Conservation (phyloP, 23 tunicate genomes). For the Pegea sp. region DNA sequence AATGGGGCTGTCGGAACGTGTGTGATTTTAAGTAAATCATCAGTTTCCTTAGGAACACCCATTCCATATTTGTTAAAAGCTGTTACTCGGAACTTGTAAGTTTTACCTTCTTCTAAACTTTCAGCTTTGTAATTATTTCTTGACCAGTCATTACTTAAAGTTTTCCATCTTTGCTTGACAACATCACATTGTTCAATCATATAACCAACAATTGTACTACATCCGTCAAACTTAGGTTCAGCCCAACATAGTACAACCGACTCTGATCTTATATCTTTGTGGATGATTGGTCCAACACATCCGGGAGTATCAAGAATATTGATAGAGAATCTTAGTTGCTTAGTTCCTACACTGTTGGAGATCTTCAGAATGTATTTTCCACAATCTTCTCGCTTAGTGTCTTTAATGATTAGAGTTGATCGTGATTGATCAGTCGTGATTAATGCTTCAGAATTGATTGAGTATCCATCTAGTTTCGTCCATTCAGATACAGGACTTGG, state of each 20-base stretch:
- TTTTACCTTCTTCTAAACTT: conserved; percentile 60
- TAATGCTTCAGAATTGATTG: conserved; percentile 45
- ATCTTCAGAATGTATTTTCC: conserved; percentile 42
- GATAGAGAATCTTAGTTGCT: conserved; percentile 24
- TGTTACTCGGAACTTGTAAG: conserved; percentile 60
- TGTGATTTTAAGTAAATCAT: conserved; percentile 42
- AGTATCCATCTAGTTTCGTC: conserved; percentile 45
- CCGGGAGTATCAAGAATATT: conserved; percentile 87
- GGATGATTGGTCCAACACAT: conserved; percentile 19
- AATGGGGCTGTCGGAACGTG: conserved; percentile 79
- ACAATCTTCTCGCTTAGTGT: conserved; percentile 57
- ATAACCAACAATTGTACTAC: conserved; percentile 49
- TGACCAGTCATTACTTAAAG: conserved; percentile 60
- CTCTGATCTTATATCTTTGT: conserved; percentile 34
- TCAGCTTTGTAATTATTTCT: conserved; percentile 59
- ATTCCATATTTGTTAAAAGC: conserved; percentile 92
- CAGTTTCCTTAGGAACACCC: conserved; percentile 45
- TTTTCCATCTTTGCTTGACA: conserved; percentile 74
- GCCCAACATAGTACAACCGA: conserved; percentile 72
- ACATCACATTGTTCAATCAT: conserved; percentile 78
- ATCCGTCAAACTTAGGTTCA: conserved; percentile 81
- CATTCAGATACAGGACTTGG: conserved; percentile 61
- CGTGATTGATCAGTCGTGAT: conserved; percentile 49
- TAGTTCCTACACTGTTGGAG: conserved; percentile 53
- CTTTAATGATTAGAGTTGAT: conserved; percentile 62